phyloP scores from a whole-genome alignment of 2,797 vertebrate genomes.

The Catostomus latipinnis region DNA sequence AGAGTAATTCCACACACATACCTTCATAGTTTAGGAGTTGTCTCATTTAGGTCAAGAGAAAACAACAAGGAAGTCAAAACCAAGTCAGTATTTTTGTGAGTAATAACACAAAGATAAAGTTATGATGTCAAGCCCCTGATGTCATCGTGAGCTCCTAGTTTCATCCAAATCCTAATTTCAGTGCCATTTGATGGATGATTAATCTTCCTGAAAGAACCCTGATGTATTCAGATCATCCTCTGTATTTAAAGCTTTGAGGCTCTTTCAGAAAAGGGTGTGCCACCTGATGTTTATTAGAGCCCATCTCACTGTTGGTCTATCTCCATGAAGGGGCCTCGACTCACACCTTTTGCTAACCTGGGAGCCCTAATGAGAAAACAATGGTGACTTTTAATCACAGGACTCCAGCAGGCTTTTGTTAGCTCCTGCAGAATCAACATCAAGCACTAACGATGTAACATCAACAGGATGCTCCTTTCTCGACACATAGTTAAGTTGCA shows the following conservation, averaged over 20 bases:
- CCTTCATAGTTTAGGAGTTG: neutral
- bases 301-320: conserved; percentile 55
- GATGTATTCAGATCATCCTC: conserved; percentile 58
- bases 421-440: conserved; percentile 69
- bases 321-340: conserved; percentile 57
- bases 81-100: neutral
- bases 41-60: conserved; percentile 4
- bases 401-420: conserved; percentile 62
- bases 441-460: conserved; percentile 51
- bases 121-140: neutral
- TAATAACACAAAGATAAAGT: neutral
- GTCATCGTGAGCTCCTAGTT: conserved; percentile 5
- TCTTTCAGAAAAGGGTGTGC: conserved; percentile 64
- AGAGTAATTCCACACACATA: neutral
- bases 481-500: conserved; percentile 42
- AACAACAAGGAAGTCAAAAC: neutral
- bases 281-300: conserved; percentile 63
- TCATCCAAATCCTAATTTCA: conserved; percentile 22
- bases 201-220: conserved; percentile 46
- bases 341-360: conserved; percentile 73
- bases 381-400: conserved; percentile 68
- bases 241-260: conserved; percentile 69
- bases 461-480: conserved; percentile 62
- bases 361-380: conserved; percentile 70
- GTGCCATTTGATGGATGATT: conserved; percentile 39